Conservation (phyloP, 2,888 invertebrate genomes). For the Spodoptera picta region DNA sequence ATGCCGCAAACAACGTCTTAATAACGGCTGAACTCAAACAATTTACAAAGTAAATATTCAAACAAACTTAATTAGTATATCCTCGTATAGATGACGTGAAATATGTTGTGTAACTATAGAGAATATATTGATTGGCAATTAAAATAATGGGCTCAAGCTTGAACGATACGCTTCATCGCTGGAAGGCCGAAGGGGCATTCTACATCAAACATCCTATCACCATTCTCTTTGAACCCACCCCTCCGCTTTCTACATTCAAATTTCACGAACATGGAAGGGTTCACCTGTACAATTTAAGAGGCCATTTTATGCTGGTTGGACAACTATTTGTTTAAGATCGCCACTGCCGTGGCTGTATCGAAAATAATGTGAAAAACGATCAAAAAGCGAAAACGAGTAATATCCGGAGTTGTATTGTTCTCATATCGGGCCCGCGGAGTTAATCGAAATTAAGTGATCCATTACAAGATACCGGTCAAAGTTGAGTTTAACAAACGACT, state of each 20-base stretch:
- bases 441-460: slow-evolving; percentile 88
- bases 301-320: slow-evolving; percentile 61
- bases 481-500: slow-evolving; percentile 76
- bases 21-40: slow-evolving; percentile 81
- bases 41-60: slow-evolving; percentile 84
- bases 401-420: slow-evolving; percentile 86
- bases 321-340: slow-evolving; percentile 76
- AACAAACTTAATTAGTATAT: slow-evolving; percentile 84
- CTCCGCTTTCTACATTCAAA: slow-evolving; percentile 41
- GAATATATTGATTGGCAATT: slow-evolving; percentile 84
- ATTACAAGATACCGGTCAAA: slow-evolving; percentile 82
- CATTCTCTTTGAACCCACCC: slow-evolving; percentile 50
- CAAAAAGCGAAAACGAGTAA: slow-evolving; percentile 84
- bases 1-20: slow-evolving; percentile 76
- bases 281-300: slow-evolving; percentile 43
- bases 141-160: slow-evolving; percentile 81
- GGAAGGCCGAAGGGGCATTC: slow-evolving; percentile 71
- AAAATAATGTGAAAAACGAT: slow-evolving; percentile 81
- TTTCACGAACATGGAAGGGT: slow-evolving; percentile 39
- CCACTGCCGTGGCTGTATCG: slow-evolving; percentile 65
- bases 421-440: slow-evolving; percentile 71
- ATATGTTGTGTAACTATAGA: slow-evolving; percentile 79
- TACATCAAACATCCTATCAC: slow-evolving; percentile 62
- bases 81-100: slow-evolving; percentile 71
- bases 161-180: slow-evolving; percentile 75